Base-by-base conservation (phyloP, 2,888 invertebrate genomes). In the Pharmacophagus antenor region DNA sequence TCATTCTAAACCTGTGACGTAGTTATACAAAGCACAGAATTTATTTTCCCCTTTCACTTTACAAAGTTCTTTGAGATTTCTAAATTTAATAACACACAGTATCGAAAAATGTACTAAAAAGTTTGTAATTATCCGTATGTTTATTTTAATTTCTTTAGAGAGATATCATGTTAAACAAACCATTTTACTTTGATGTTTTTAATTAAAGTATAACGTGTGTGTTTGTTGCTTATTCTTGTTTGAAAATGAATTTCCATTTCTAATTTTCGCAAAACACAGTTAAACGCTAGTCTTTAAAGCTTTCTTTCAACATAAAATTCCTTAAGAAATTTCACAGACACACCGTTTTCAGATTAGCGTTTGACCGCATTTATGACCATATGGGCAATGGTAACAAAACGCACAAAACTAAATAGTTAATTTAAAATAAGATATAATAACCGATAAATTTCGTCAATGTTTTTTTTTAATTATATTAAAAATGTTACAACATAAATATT, bases 141-240 rank as follows among this genome's bases (percentile, higher is more conserved):
- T 8, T 44, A n/a, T 8, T 20, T 18, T 18, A 10, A 44, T 44
- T 44, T 44, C 20, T 44, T 44, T 44, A 18, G 17, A 44, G 10
- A 2, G 44, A 42, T 18, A 44, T 44, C 3, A 18, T 17, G 44
- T 20, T 44, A 17, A 52, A 41, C 15, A 52, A 52, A 52, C 52
- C 17, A 8, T 10, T 12, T 31, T 31, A 37, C 37, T 37, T 37
- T 37, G 37, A 37, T 37, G 37, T 37, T 37, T 37, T 37, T 37
- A 15, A 37, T 37, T 37, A n/a, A 37, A 5, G 37, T n/a, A 5
- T 37, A 37, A 37, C 31, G 2, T 31, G 23, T 5, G 7, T 6
- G 23, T 25, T 5, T 5, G 31, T 31, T 37, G 37, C 15, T 37
- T 37, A n/a, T 31, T 31, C 31, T 31, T 37, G 15, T 37, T n/a